Percentiles rank a stretch among this genome's conserved stretches.
These are phyloP conservation scores for Oncorhynchus nerka DNA, from an alignment of 2,113 vertebrate genomes.

Conservation along the genomic window DNA sequence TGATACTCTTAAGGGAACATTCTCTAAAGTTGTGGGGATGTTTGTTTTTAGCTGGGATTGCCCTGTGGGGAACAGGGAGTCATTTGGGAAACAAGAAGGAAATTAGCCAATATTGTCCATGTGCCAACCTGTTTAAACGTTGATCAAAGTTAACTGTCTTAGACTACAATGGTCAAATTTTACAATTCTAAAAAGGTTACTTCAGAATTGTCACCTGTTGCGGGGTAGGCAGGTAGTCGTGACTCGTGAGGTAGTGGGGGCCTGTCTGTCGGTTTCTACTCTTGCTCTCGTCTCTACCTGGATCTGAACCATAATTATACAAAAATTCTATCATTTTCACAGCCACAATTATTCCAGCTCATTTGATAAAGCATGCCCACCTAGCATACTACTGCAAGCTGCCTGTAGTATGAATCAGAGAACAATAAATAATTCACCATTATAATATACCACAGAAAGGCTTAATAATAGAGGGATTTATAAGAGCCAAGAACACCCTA, in stretches of 20 bases:
- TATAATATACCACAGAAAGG: background rate
- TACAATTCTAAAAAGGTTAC: background rate
- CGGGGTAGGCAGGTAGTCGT: background rate
- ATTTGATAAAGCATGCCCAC: background rate
- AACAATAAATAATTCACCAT: background rate
- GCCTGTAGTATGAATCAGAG: background rate
- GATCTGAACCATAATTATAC: background rate
- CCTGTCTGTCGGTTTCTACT: background rate
- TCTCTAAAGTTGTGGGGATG: too few species aligned
- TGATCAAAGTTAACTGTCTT: background rate
- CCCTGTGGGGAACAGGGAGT: too few species aligned
- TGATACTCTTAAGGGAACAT: too few species aligned
- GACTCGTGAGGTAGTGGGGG: background rate
- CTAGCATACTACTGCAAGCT: background rate
- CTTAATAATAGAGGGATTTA: background rate
- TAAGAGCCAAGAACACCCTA: background rate
- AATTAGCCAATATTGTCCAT: background rate
- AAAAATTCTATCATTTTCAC: background rate
- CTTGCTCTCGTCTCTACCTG: background rate
- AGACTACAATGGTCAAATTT: background rate
- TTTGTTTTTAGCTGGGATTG: background rate
- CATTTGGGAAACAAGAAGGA: too few species aligned
- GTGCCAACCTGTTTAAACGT: background rate
- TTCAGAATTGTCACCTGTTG: background rate
- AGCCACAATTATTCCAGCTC: background rate